Evolutionary conservation across 2,888 invertebrate genomes (phyloP).

Genomic region (Noctua pronuba): DNA sequence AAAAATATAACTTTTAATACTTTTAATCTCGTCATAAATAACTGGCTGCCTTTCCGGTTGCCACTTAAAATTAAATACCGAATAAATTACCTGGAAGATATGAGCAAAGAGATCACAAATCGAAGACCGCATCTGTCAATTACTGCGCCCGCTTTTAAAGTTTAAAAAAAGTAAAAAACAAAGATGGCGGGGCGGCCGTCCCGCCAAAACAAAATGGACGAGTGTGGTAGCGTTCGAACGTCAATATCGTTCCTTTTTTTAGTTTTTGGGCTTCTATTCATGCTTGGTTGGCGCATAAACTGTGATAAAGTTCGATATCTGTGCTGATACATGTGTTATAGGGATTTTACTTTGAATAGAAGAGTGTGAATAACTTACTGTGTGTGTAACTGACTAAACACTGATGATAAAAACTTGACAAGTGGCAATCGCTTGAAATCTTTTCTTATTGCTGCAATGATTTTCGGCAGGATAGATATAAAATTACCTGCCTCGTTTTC

Average conservation of each 20-base stretch:
- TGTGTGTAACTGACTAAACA: neutral
- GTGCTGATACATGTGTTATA: constrained; percentile 21
- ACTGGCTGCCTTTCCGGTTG: constrained; percentile 71
- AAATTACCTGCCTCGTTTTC: no score
- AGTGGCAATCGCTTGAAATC: neutral
- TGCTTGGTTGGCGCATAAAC: constrained; percentile 51
- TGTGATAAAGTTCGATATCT: constrained; percentile 29
- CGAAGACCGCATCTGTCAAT: constrained; percentile 79
- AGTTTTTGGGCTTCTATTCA: constrained; percentile 46
- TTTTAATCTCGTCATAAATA: constrained; percentile 60
- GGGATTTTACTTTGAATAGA: constrained; percentile 18
- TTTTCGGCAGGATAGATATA: neutral
- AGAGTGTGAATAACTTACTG: neutral
- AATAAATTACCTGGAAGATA: constrained; percentile 71
- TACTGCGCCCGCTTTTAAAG: constrained; percentile 68
- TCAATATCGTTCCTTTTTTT: constrained; percentile 57
- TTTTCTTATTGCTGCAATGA: neutral
- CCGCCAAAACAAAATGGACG: constrained; percentile 68
- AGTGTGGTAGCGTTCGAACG: constrained; percentile 63
- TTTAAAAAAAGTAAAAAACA: constrained; percentile 66
- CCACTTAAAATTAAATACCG: constrained; percentile 75
- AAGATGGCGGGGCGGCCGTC: constrained; percentile 62
- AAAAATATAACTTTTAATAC: constrained; percentile 49
- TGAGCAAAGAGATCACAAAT: constrained; percentile 71
- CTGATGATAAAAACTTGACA: neutral